These are phyloP conservation scores for Circaetus gallicus DNA, from an alignment of 2,113 vertebrate species.

Conservation along the genomic window DNA sequence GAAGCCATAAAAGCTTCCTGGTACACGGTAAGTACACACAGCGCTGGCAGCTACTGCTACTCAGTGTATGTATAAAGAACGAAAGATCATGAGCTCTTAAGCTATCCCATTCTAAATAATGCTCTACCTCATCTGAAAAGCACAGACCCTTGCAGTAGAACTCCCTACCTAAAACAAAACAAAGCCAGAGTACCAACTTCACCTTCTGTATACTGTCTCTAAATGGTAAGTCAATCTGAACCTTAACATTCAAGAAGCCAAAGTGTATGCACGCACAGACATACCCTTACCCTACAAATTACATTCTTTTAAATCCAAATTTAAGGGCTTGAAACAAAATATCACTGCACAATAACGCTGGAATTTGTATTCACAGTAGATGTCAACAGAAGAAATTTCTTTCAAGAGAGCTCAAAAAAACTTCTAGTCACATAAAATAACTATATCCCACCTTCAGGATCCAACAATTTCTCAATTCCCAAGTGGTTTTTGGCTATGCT, in stretches of 20 bases:
- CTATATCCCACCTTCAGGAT: conserved; percentile 88
- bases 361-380: neutral
- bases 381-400: neutral
- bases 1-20: neutral
- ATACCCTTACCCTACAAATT: neutral
- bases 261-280: neutral
- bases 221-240: neutral
- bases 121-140: neutral
- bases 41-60: neutral
- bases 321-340: neutral
- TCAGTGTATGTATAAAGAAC: neutral
- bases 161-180: neutral
- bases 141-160: neutral
- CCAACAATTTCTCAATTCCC: conserved; percentile 90
- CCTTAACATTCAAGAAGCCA: neutral
- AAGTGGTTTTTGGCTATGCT: conserved; percentile 86
- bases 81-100: neutral
- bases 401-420: neutral
- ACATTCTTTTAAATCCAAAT: neutral
- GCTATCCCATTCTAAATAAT: neutral
- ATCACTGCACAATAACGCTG: neutral
- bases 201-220: neutral
- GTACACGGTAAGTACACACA: neutral
- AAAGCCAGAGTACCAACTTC: neutral
- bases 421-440: neutral